Conservation (phyloP, 2,888 invertebrate species). For the Caenorhabditis angaria region DNA sequence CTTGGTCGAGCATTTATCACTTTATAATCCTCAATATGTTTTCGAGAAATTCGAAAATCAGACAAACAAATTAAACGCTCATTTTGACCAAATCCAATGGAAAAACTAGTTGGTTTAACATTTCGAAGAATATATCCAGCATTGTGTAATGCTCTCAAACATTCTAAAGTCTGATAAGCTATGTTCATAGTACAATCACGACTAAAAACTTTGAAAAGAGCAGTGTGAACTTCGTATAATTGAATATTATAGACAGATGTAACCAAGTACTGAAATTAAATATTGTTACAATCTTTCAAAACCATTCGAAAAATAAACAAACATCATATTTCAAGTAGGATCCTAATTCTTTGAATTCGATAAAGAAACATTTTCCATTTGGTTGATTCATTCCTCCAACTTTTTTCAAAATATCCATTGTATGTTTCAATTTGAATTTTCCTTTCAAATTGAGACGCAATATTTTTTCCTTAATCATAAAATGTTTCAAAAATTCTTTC, state of each 20-base stretch:
- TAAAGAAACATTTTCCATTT: too few relatives aligned
- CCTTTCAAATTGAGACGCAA: too few relatives aligned
- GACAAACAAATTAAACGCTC: slow-evolving; percentile 12
- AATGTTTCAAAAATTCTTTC: too few relatives aligned
- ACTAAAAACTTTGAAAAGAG: slow-evolving; percentile 14
- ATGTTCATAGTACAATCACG: slow-evolving; percentile 21
- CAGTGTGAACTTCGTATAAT: slow-evolving; percentile 16
- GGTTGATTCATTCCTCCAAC: too few relatives aligned
- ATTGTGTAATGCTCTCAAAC: slow-evolving; percentile 21
- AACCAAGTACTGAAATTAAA: slow-evolving; percentile 22
- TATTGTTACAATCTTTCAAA: too few relatives aligned
- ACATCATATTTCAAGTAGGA: too few relatives aligned
- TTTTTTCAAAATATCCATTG: too few relatives aligned
- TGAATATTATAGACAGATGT: slow-evolving; percentile 14
- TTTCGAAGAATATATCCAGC: slow-evolving; percentile 29
- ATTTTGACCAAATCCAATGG: slow-evolving; percentile 5
- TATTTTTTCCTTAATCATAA: too few relatives aligned
- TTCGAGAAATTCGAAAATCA: slow-evolving; percentile 23
- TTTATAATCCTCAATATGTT: slow-evolving; percentile 18
- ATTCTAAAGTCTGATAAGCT: slow-evolving; percentile 21
- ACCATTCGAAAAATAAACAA: too few relatives aligned
- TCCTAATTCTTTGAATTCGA: too few relatives aligned
- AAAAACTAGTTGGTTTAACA: slow-evolving; percentile 29
- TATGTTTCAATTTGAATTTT: too few relatives aligned
- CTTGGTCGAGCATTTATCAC: slow-evolving; percentile 12